These are phyloP conservation scores for Ochropleura plecta DNA, from an alignment of 2,888 invertebrate genomes.

Conservation along the genomic window DNA sequence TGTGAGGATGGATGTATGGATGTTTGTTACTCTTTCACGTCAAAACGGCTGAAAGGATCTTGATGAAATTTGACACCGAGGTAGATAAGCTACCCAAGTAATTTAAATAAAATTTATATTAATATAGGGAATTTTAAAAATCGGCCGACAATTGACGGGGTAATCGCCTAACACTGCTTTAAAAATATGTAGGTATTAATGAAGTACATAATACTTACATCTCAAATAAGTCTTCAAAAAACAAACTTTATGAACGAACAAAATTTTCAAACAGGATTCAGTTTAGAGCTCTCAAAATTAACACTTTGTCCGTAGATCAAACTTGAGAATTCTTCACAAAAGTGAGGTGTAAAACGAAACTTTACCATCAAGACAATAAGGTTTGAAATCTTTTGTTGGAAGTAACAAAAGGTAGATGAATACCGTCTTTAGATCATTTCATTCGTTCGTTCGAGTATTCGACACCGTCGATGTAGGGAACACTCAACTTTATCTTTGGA, in stretches of 20 bases:
- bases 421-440: slow-evolving; percentile 68
- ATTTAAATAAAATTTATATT: no score
- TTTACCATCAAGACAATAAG: slow-evolving; percentile 22
- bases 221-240: slow-evolving; percentile 27
- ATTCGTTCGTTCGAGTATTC: slow-evolving; percentile 75
- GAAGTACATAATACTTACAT: slow-evolving; percentile 9
- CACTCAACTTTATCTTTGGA: slow-evolving; percentile 76
- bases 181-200: neutral
- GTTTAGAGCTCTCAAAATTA: slow-evolving; percentile 60
- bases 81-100: no score
- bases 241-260: slow-evolving; percentile 39
- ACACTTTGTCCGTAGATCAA: slow-evolving; percentile 53
- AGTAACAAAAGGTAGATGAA: slow-evolving; percentile 61
- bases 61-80: no score
- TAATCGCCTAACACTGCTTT: neutral
- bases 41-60: no score
- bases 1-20: no score
- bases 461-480: slow-evolving; percentile 78
- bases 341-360: slow-evolving; percentile 27
- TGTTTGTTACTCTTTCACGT: no score
- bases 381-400: slow-evolving; percentile 34
- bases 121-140: no score
- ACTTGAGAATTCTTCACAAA: slow-evolving; percentile 34
- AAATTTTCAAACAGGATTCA: slow-evolving; percentile 46
- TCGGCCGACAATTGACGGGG: no score